These are phyloP conservation scores for Minunthozetes semirufus DNA, from an alignment of 2,888 invertebrate genomes.

Conservation along the genomic window DNA sequence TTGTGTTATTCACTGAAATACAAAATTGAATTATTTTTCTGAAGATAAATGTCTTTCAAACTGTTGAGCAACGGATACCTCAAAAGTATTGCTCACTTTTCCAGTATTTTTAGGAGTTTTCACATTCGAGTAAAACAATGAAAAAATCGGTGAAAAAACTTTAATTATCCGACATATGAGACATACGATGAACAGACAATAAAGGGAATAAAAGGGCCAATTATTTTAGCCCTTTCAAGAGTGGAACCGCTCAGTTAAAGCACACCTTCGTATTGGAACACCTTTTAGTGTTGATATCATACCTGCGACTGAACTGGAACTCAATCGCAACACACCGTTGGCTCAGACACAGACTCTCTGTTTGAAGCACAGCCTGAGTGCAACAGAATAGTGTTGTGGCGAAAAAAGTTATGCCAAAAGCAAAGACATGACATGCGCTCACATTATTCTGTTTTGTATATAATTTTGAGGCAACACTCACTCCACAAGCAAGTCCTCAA, in stretches of 20 bases:
- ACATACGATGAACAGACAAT: not conserved
- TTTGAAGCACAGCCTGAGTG: not conserved
- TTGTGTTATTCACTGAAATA: too few relatives aligned
- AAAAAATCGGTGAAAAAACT: not conserved
- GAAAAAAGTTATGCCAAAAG: not conserved
- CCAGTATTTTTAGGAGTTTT: not conserved
- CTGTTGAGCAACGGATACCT: too few relatives aligned
- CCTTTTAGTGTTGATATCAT: conserved; percentile 2
- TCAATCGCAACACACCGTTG: not conserved
- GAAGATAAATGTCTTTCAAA: too few relatives aligned
- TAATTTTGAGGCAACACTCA: not conserved
- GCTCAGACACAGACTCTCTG: not conserved
- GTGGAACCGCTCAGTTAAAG: not conserved
- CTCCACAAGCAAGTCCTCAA: not conserved
- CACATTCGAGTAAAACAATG: not conserved
- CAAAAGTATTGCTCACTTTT: not conserved
- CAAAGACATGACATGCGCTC: conserved; percentile 14
- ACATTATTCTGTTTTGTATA: not conserved
- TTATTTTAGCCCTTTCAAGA: not conserved
- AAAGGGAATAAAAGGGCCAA: not conserved
- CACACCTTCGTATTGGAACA: not conserved
- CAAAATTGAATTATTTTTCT: too few relatives aligned
- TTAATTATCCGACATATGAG: not conserved
- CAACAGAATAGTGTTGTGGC: not conserved
- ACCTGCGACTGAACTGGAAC: not conserved